phyloP scores from a whole-genome alignment of 2,113 vertebrate species.

The Trinectes maculatus region DNA sequence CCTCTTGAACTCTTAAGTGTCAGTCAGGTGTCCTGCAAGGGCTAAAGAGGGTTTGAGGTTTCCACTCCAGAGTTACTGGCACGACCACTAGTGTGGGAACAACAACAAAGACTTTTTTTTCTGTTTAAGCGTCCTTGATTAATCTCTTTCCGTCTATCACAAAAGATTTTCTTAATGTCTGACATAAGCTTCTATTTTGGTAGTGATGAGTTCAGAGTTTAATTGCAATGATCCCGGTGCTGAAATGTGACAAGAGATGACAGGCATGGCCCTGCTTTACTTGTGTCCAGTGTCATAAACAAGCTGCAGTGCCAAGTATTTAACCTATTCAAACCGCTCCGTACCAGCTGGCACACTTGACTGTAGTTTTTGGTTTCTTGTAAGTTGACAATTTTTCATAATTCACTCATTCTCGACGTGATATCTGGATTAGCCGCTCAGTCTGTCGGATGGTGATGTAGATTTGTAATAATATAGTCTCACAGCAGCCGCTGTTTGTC shows the following conservation, averaged over 20 bases:
- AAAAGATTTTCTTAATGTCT: conserved; percentile 10
- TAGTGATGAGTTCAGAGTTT: conserved; percentile 23
- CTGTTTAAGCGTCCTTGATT: neutral
- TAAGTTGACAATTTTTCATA: no score
- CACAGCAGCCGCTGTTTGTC: neutral
- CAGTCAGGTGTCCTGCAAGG: conserved; percentile 26
- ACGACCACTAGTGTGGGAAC: neutral
- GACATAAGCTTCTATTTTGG: conserved; percentile 17
- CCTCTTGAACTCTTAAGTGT: conserved; percentile 24
- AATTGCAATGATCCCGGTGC: conserved; percentile 36
- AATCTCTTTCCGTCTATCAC: neutral
- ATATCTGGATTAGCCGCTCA: conserved; percentile 40
- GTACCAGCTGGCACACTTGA: conserved; percentile 39
- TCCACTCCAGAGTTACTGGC: conserved; percentile 32
- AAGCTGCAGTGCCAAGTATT: conserved; percentile 61
- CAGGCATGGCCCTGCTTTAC: conserved; percentile 14
- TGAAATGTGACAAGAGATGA: conserved; percentile 27
- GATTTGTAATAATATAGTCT: conserved; percentile 2
- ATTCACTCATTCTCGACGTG: no score
- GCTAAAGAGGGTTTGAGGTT: conserved; percentile 36
- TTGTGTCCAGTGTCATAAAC: conserved; percentile 66
- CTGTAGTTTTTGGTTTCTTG: no score
- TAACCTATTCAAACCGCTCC: conserved; percentile 39
- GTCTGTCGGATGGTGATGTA: conserved; percentile 27
- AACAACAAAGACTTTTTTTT: neutral